Conservation (phyloP, 2,888 invertebrate species). For the Diarsia dahlii region DNA sequence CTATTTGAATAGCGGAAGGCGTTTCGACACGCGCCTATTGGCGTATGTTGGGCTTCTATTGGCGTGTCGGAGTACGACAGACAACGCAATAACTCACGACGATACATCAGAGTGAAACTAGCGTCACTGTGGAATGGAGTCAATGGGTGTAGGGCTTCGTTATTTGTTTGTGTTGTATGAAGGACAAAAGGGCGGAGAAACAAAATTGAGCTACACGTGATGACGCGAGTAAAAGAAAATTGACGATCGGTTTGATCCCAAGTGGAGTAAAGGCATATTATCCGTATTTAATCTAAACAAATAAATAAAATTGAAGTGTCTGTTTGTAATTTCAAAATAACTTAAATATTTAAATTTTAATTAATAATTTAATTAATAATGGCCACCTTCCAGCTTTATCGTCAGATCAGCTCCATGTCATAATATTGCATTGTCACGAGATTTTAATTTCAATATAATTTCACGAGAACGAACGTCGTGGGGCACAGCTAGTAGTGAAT, state of each 20-base stretch:
- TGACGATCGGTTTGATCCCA: background rate
- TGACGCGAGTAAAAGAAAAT: background rate
- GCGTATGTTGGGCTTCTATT: conserved; percentile 65
- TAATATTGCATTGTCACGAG: no score
- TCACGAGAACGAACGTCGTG: no score
- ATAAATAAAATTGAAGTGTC: no score
- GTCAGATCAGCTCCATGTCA: no score
- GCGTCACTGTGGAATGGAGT: conserved; percentile 40
- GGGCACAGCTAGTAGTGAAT: background rate
- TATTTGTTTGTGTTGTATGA: background rate
- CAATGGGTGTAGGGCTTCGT: conserved; percentile 24
- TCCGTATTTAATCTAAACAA: no score
- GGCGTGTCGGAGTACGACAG: conserved; percentile 54
- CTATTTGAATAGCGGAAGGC: conserved; percentile 67
- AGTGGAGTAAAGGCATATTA: background rate
- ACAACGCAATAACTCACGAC: conserved; percentile 63
- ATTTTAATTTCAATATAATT: no score
- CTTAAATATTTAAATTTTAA: no score
- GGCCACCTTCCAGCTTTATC: no score
- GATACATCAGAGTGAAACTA: conserved; percentile 47
- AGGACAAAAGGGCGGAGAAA: background rate
- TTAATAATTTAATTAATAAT: no score
- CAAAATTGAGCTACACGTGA: background rate
- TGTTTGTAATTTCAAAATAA: no score
- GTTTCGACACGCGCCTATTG: conserved; percentile 67